These are phyloP conservation scores for Characodon lateralis DNA, from an alignment of 2,797 vertebrate species.

Conservation along the genomic window DNA sequence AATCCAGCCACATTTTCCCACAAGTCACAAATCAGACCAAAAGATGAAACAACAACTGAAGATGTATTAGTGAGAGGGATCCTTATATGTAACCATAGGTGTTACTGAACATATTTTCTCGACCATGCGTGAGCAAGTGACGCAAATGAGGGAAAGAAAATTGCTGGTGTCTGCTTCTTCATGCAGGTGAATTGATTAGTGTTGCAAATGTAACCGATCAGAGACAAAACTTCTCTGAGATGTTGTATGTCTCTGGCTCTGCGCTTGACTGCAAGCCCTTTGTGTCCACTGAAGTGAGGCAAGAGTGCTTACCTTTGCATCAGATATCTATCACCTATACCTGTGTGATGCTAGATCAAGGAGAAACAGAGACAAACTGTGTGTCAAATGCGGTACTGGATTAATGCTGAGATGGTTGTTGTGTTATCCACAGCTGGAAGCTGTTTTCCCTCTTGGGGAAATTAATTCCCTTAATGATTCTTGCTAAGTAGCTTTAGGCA, in stretches of 20 bases:
- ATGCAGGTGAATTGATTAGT: slow-evolving; percentile 39
- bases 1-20: slow-evolving; percentile 11
- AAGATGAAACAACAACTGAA: slow-evolving; percentile 41
- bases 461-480: slow-evolving; percentile 67
- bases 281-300: slow-evolving; percentile 41
- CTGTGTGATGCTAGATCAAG: slow-evolving; percentile 58
- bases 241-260: slow-evolving; percentile 44
- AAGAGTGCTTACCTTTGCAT: slow-evolving; percentile 57
- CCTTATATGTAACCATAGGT: slow-evolving; percentile 36
- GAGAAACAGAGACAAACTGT: slow-evolving; percentile 63
- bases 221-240: slow-evolving; percentile 31
- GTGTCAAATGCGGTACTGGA: slow-evolving; percentile 59
- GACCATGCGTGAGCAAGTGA: slow-evolving; percentile 24
- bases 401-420: slow-evolving; percentile 56
- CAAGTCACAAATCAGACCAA: slow-evolving; percentile 43
- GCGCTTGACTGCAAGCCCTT: slow-evolving; percentile 50
- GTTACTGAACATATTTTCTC: slow-evolving; percentile 38
- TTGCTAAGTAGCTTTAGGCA: slow-evolving; percentile 54
- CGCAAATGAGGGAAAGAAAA: slow-evolving; percentile 32
- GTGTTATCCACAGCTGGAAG: slow-evolving; percentile 61
- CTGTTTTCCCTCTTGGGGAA: slow-evolving; percentile 61
- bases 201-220: slow-evolving; percentile 58
- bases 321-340: slow-evolving; percentile 60
- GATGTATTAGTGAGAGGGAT: slow-evolving; percentile 35
- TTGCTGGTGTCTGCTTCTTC: background rate